Conservation (phyloP, 2,113 vertebrate genomes). For the Pseudorectes ferrugineus region DNA sequence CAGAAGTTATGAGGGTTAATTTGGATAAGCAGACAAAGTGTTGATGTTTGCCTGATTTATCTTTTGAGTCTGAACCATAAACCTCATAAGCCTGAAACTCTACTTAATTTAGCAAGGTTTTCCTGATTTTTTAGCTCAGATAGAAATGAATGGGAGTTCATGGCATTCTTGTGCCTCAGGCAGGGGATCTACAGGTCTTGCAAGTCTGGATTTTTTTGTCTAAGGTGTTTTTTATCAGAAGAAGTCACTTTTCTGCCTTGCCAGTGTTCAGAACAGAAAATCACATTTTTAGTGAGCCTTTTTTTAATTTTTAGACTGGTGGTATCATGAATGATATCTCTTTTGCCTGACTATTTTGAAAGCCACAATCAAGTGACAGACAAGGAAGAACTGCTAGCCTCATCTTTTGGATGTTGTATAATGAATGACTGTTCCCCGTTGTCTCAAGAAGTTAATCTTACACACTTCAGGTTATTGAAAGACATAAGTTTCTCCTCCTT, state of each 20-base stretch:
- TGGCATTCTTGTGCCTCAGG: background rate
- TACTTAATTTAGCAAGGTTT: background rate
- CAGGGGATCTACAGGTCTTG: background rate
- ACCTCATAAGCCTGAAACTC: background rate
- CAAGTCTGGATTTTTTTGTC: background rate
- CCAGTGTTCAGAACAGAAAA: background rate
- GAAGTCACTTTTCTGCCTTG: background rate
- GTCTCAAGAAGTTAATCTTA: background rate
- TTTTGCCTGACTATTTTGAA: background rate
- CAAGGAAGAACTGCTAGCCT: background rate
- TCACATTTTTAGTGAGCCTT: background rate
- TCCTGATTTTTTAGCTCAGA: background rate
- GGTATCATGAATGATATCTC: background rate
- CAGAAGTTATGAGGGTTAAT: conserved; percentile 14
- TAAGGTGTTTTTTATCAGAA: background rate
- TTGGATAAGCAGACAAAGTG: background rate
- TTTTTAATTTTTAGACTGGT: background rate
- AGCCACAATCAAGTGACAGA: background rate
- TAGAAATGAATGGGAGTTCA: background rate
- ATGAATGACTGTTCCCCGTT: background rate
- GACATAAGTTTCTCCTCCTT: background rate
- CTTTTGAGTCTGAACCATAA: background rate
- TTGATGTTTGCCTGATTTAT: background rate
- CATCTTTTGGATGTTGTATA: background rate
- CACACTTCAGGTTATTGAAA: background rate